Conservation (phyloP, 2,888 invertebrate genomes). For the Trachelus stipa region DNA sequence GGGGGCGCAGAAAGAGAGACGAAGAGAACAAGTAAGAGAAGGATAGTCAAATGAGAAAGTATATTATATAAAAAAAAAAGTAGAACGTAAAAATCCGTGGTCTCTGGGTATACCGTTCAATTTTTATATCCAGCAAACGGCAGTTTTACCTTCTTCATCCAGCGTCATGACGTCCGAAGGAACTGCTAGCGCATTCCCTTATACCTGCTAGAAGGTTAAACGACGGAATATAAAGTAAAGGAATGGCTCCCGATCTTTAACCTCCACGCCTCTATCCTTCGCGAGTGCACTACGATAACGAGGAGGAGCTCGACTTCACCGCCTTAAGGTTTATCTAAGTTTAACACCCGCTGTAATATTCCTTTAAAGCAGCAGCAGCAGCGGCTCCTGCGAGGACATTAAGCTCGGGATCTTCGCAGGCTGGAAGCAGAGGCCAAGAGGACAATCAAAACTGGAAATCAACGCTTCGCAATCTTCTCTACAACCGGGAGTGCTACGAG, state of each 20-base stretch:
- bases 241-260: not conserved
- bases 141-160: not conserved
- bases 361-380: not conserved
- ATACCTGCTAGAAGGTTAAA: not conserved
- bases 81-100: not conserved
- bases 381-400: not conserved
- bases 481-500: not conserved
- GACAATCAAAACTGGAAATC: not conserved
- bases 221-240: not conserved
- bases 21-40: slow-evolving; percentile 10
- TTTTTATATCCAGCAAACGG: not conserved
- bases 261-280: not conserved
- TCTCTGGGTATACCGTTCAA: not conserved
- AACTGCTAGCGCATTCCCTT: not conserved
- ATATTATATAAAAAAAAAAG: slow-evolving; percentile 4
- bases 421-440: not conserved
- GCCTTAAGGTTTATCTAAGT: not conserved
- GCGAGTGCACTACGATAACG: not conserved
- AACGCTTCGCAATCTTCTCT: not conserved
- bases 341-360: not conserved
- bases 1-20: not conserved
- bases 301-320: not conserved
- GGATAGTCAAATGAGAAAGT: slow-evolving; percentile 22
- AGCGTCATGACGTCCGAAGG: not conserved
- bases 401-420: not conserved